phyloP scores from a whole-genome alignment of 53 echinoderm and acorn worm species.

The Holothuria leucospilota region DNA sequence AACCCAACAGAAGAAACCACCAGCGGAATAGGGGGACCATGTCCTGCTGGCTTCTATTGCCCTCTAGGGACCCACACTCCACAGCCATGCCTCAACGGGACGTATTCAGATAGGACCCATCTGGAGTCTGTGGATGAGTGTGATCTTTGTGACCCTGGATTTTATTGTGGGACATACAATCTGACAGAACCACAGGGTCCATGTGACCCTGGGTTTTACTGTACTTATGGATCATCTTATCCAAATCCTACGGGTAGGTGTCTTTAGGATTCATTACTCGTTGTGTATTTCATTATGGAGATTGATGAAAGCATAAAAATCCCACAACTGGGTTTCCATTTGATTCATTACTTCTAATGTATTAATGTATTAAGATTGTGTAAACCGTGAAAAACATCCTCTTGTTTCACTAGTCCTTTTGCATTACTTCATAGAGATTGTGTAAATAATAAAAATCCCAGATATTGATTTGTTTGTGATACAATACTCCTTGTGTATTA shows the following conservation, averaged over 20 bases:
- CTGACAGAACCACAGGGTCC: constrained; percentile 88
- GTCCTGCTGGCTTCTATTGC: constrained; percentile 90
- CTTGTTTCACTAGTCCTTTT: too few relatives aligned
- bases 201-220: constrained; percentile 92
- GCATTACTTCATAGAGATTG: too few relatives aligned
- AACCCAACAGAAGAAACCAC: constrained; percentile 84
- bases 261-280: not conserved
- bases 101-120: constrained; percentile 81
- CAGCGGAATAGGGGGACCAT: constrained; percentile 93
- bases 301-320: too few relatives aligned
- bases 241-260: constrained; percentile 87
- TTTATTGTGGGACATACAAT: constrained; percentile 83
- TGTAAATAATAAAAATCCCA: too few relatives aligned
- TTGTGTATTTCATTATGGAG: too few relatives aligned
- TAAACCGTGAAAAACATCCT: too few relatives aligned
- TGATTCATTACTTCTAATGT: too few relatives aligned
- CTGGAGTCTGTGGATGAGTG: constrained; percentile 64
- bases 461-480: too few relatives aligned
- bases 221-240: constrained; percentile 79
- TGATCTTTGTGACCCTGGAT: constrained; percentile 79
- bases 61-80: constrained; percentile 79
- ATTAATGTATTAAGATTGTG: too few relatives aligned
- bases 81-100: constrained; percentile 80
- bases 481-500: too few relatives aligned
- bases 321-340: too few relatives aligned